Evolutionary conservation across 2,797 vertebrate genomes (phyloP).

Genomic region (Esox lucius): DNA sequence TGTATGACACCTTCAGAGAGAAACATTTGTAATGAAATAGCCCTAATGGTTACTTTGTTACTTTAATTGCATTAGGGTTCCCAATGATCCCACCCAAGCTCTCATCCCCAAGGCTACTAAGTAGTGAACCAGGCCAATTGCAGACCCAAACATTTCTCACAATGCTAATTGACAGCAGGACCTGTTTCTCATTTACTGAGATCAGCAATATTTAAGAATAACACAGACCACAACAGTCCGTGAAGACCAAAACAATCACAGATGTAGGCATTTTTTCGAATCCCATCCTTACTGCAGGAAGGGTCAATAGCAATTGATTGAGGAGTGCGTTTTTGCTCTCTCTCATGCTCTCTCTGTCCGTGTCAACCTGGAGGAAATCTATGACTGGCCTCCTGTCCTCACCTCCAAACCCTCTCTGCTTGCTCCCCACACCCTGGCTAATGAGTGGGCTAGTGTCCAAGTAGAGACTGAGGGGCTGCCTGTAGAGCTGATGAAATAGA

Average conservation of each 20-base stretch:
- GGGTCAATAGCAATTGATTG: slow-evolving; percentile 7
- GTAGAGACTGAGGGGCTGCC: not conserved
- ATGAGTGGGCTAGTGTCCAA: not conserved
- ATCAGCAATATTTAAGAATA: not conserved
- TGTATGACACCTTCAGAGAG: not conserved
- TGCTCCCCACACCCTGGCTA: not conserved
- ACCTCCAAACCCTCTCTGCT: not conserved
- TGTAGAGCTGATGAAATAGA: not conserved
- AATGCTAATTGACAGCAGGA: not conserved
- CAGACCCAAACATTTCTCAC: not conserved
- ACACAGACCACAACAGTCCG: not conserved
- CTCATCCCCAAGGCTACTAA: not conserved
- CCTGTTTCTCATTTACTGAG: not conserved
- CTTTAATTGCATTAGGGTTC: not conserved
- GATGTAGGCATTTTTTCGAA: not conserved
- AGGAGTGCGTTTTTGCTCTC: not conserved
- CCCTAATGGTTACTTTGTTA: not conserved
- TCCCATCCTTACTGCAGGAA: not conserved
- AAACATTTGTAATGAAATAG: not conserved
- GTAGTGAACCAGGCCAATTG: not conserved
- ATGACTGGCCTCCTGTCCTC: slow-evolving; percentile 1
- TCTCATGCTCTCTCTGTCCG: not conserved
- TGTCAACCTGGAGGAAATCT: slow-evolving; percentile 5
- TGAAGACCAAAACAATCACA: not conserved
- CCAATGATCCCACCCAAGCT: not conserved